Base-by-base conservation (phyloP, 1,140 invertebrate genomes). In the Philopotamus ludificatus region DNA sequence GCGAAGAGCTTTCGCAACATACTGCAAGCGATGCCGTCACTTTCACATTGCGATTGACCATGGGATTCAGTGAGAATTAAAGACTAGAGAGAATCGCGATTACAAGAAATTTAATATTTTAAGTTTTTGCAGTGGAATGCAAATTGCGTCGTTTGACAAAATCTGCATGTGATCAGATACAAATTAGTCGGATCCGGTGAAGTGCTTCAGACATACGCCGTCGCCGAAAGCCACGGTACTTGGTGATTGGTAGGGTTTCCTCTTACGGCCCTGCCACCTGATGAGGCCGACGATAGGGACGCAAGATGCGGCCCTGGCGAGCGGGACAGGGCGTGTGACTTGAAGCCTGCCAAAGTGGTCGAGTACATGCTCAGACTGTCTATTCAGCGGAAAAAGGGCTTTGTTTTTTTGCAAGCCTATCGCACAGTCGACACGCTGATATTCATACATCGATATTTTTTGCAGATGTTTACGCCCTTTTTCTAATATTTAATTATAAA, bases 341-440 rank as follows among this genome's bases (percentile, higher is more conserved):
- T 65, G 53, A 42, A 57, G 28, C 41, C 45, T 41, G 63, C 53
- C 42, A 60, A 45, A 22, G 41, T 22, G 16, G 2, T 47, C 10
- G 55, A 51, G 58, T 66, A 66, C 57, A 42, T 55, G 47, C 65
- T 60, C 65, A 66, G 65, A 66, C 65, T 60, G 65, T 61, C 65
- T 66, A 61, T 59, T 66, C 65, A 66, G 65, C 65, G 58, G 20
- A 66, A 66, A 62, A 61, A 45, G 50, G 57, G 58, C 47, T 66
- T 66, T 66, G 57, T 53, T 66, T 61, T 65, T 66, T 61, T 54
- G 47, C 47, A 49, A 49, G 47, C 47, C 47, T 49, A 49, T 49
- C 47, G 47, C 20, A 49, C 22, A 49, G 47, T 49, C 47, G 47
- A 9, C 47, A 49, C n/a, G n/a, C 47, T 49, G 47, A 49, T 49